These are phyloP conservation scores for Parasteatoda tepidariorum DNA, from an alignment of 1,140 invertebrate species.

Conservation along the genomic window DNA sequence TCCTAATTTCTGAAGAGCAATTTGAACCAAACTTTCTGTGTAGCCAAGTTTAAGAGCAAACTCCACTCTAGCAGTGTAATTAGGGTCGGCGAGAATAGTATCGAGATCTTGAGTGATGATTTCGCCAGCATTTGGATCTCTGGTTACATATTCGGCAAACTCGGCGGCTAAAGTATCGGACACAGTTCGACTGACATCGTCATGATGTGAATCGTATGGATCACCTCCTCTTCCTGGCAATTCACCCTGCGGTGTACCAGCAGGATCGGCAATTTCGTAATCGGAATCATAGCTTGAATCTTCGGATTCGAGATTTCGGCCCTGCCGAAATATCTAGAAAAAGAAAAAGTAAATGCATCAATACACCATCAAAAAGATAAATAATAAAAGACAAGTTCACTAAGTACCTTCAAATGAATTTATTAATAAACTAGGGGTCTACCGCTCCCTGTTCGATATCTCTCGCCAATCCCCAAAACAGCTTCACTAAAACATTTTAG, in stretches of 20 bases:
- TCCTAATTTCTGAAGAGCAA: constrained; percentile 84
- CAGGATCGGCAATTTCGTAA: constrained; percentile 77
- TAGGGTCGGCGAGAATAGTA: constrained; percentile 55
- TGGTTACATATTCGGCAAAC: constrained; percentile 83
- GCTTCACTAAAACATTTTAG: too few relatives aligned
- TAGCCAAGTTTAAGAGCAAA: constrained; percentile 92
- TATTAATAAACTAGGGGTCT: too few relatives aligned
- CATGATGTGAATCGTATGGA: constrained; percentile 70
- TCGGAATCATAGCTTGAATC: constrained; percentile 90
- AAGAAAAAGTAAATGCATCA: not conserved
- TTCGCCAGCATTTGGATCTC: constrained; percentile 30
- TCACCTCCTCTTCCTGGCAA: constrained; percentile 61
- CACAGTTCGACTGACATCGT: constrained; percentile 81
- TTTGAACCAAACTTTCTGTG: constrained; percentile 84
- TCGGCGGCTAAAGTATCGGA: constrained; percentile 86
- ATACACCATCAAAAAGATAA: too few relatives aligned
- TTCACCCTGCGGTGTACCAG: constrained; percentile 64
- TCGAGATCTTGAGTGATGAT: constrained; percentile 10
- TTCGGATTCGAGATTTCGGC: constrained; percentile 72
- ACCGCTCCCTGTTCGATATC: too few relatives aligned
- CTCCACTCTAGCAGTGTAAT: constrained; percentile 69
- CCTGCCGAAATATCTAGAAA: constrained; percentile 44
- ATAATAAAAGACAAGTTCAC: not conserved
- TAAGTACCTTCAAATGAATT: not conserved
- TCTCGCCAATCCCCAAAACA: too few relatives aligned